Percentiles rank a stretch among this genome's conserved stretches.
Conservation (phyloP, 2,888 invertebrate species). For the Napeogenes inachia region DNA sequence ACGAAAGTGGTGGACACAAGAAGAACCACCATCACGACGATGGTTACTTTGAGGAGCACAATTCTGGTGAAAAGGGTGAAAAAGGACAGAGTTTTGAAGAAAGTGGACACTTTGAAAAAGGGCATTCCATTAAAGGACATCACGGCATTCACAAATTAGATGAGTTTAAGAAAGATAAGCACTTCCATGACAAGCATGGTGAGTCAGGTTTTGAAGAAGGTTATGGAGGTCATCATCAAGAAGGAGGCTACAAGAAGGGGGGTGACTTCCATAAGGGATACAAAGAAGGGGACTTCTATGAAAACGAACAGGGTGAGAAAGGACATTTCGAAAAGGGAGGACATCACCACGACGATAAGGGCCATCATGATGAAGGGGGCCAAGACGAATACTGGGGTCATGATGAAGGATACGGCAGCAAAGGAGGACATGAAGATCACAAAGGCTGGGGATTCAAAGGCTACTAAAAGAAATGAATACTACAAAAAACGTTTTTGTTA, state of each 20-base stretch:
- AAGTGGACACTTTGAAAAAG: slow-evolving; percentile 86
- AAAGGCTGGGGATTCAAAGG: slow-evolving; percentile 85
- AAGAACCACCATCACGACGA: slow-evolving; percentile 81
- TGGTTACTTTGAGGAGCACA: slow-evolving; percentile 80
- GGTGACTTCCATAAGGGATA: slow-evolving; percentile 88
- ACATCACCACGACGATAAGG: slow-evolving; percentile 86
- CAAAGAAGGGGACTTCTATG: slow-evolving; percentile 84
- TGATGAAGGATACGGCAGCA: slow-evolving; percentile 83
- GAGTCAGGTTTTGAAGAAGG: slow-evolving; percentile 88
- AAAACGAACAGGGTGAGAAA: slow-evolving; percentile 87
- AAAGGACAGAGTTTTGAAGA: slow-evolving; percentile 76
- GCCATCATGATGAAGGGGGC: slow-evolving; percentile 85
- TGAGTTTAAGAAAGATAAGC: slow-evolving; percentile 91
- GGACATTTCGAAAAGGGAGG: slow-evolving; percentile 87
- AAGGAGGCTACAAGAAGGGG: slow-evolving; percentile 86
- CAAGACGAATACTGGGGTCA: slow-evolving; percentile 85
- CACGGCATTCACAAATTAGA: slow-evolving; percentile 90
- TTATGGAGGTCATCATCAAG: slow-evolving; percentile 86
- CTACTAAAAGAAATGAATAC: slow-evolving; percentile 38
- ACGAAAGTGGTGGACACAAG: slow-evolving; percentile 79
- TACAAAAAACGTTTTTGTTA: slow-evolving; percentile 26
- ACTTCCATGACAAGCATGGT: slow-evolving; percentile 91
- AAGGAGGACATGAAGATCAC: slow-evolving; percentile 86
- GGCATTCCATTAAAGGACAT: slow-evolving; percentile 89
- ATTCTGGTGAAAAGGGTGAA: slow-evolving; percentile 81